Evolutionary conservation across 2,113 vertebrate species (phyloP), one percentile per base, ranked within the genome.

Genomic region (Megaceryle maxima): DNA sequence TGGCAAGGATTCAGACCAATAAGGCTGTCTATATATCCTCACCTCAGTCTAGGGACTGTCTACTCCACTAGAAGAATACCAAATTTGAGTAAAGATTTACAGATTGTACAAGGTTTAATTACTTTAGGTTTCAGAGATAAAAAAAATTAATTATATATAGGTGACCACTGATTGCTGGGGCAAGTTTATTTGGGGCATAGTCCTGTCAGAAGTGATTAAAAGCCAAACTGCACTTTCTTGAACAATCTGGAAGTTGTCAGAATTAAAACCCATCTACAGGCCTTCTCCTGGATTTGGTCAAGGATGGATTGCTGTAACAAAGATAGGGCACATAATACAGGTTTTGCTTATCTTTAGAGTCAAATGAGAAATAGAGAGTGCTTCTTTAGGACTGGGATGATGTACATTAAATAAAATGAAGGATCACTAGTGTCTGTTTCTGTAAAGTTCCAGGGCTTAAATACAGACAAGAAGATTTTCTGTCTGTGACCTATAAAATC

Each of bases 261-360:
- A 79, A 81, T 68, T n/a, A 31, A 83, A 80, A 63, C 43, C 48
- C 9, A 81, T 24, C 13, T 51, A 15, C 8, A 48, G 25, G 5
- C 13, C 12, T 79, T 68, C n/a, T 72, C 2, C 29, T 55, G 44
- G 8, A 18, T 66, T 86, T 43, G 14, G 46, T 26, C 19, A 57
- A 48, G 6, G 9, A 53, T 28, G 10, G 16, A 63, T 53, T 76
- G 7, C 7, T 51, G 5, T 70, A 13, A 70, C 17, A 82, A 82
- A 79, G 17, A 9, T 2, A n/a, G 11, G 19, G 22, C 74, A 31
- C 2, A 5, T 43, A 39, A 55, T 21, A 29, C 0, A 1, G 1
- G 3, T 53, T 88, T 69, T 91, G 0, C 12, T 48, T 3, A 7
- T 6, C 5, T 43, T 53, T 28, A 46, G 16, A 37, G 22, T 41